These are phyloP conservation scores for Crambe crambe DNA, from an alignment of 37 sponge, comb jelly and placozoan species.

Conservation along the genomic window DNA sequence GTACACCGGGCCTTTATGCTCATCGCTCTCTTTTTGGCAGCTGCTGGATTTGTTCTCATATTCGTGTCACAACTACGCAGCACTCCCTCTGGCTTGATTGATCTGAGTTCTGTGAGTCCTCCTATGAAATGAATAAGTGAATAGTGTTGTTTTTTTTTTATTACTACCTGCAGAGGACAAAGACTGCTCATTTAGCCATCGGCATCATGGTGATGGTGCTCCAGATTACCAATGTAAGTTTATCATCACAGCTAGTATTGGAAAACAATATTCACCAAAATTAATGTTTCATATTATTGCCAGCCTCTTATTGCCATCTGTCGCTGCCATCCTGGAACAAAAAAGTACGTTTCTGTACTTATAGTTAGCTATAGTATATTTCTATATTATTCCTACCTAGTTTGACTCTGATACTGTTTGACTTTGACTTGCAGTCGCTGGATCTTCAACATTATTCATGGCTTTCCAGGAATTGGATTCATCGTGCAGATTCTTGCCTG, in stretches of 20 bases:
- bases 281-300: background rate
- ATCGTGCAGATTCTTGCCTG: constrained; percentile 35
- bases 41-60: constrained; percentile 54
- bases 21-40: constrained; percentile 35
- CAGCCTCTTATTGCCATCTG: constrained; percentile 72
- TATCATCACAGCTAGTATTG: background rate
- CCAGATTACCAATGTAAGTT: constrained; percentile 74
- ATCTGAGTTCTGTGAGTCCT: background rate
- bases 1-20: constrained; percentile 65
- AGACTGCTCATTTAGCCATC: constrained; percentile 52
- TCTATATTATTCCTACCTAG: background rate
- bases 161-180: constrained; percentile 25
- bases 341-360: background rate
- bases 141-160: too few species aligned
- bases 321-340: constrained; percentile 58
- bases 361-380: background rate
- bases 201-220: constrained; percentile 58
- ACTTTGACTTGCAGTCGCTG: constrained; percentile 49
- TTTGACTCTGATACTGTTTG: too few species aligned
- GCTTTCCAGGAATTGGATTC: constrained; percentile 41
- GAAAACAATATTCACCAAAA: background rate
- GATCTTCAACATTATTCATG: constrained; percentile 71
- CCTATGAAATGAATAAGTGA: too few species aligned
- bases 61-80: constrained; percentile 41
- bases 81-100: constrained; percentile 34